A percentile compares a stretch with the other conserved stretches of the same genome.
Conservation (phyloP, 2,113 vertebrate species). For the Prionailurus viverrinus region DNA sequence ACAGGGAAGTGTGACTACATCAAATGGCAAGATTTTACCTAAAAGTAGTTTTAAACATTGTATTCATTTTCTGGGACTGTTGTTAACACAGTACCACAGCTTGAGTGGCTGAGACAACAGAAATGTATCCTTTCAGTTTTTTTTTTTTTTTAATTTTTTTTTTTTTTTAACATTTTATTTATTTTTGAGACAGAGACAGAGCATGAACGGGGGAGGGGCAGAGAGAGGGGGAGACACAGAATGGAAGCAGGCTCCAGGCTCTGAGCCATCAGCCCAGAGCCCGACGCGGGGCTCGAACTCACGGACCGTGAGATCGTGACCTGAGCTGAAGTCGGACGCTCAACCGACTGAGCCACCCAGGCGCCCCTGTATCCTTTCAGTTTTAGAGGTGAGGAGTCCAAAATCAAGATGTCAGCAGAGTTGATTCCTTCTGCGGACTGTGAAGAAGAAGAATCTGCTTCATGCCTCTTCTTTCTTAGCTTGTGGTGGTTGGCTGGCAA, state of each 20-base stretch:
- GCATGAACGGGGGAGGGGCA: too few species aligned
- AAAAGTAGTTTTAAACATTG: neutral
- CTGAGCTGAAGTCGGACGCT: too few species aligned
- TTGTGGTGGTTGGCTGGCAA: neutral
- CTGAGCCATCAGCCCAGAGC: too few species aligned
- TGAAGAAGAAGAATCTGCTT: neutral
- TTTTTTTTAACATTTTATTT: too few species aligned
- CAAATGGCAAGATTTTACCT: neutral
- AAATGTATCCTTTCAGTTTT: neutral
- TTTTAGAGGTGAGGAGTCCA: neutral
- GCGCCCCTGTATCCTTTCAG: neutral
- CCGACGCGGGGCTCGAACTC: too few species aligned
- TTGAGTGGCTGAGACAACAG: neutral
- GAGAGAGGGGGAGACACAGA: too few species aligned
- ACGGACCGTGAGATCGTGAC: too few species aligned
- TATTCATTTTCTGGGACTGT: neutral
- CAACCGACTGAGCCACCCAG: too few species aligned
- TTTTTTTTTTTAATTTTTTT: too few species aligned
- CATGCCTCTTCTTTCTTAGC: neutral
- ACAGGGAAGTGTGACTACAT: neutral
- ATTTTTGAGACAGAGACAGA: too few species aligned
- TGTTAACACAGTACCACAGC: neutral
- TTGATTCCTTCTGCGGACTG: neutral
- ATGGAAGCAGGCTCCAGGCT: too few species aligned
- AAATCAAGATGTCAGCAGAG: neutral